phyloP scores from a whole-genome alignment of 35 echinoderm and acorn worm genomes.

The Acanthaster planci region DNA sequence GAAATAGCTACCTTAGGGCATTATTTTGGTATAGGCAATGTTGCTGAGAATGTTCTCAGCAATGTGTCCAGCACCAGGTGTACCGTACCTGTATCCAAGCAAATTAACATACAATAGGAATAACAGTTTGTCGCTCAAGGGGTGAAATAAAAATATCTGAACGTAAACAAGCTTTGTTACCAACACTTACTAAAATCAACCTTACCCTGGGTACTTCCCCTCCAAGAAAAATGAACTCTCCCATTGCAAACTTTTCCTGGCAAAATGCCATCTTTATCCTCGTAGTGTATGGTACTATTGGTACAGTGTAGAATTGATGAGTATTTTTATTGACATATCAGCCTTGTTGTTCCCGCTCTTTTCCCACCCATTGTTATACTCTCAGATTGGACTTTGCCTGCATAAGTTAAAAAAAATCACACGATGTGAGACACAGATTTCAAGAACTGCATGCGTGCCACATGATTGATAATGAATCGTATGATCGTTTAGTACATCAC shows the following conservation, averaged over 20 bases:
- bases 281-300: no score
- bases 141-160: neutral
- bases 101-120: conserved; percentile 25
- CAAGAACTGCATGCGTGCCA: no score
- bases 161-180: conserved; percentile 8
- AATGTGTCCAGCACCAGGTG: no score
- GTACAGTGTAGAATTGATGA: neutral
- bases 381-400: conserved; percentile 9
- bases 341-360: conserved; percentile 6
- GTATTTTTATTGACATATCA: neutral
- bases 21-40: no score
- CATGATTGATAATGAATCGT: no score
- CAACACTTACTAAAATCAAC: neutral
- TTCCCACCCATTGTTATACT: neutral
- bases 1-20: no score
- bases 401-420: no score
- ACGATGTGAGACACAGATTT: no score
- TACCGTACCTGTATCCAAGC: neutral
- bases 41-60: no score
- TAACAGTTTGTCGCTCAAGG: neutral
- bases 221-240: neutral
- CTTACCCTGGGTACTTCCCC: neutral
- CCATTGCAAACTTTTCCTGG: neutral
- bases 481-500: no score
- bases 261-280: neutral